Base-by-base conservation (phyloP, 2,797 vertebrate species). In the Acomys russatus region DNA sequence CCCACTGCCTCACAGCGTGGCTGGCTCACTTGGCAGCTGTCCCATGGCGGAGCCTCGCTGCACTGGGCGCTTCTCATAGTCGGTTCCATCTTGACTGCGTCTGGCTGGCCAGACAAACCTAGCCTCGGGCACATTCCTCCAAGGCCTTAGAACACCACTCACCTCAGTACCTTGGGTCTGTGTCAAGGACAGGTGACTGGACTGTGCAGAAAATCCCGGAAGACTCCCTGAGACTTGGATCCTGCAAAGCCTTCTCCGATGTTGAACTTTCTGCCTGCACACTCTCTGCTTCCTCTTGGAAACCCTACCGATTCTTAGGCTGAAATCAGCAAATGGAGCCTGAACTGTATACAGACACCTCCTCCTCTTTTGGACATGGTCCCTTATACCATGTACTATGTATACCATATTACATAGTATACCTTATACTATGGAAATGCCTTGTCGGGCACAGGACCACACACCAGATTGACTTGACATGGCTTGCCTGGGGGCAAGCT, bases 1-100 rank as follows among this genome's bases (percentile, higher is more conserved):
- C 92, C 70, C 78, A 2, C 2, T 0, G 38, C 76, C 22, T 30
- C 33, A 1, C 90, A 91, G 70, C 79, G 77, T 1, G 76, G 96
- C 77, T 97, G 95, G 95, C 92, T 96, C 59, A 6, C 51, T 28
- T 93, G 95, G 96, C 94, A 95, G 61, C 77, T 96, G 94, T 8
- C 44, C 3, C 94, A 94, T 30, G 54, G 49, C 0, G 90, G 88
- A 0, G 64, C 38, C 0, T 9, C 68, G n/a, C 92, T 97, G 86
- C 73, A 91, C 44, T 76, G 89, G 95, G 90, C 92, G 0, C 66
- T 88, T 0, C 0, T 18, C 0, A 44, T 8, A 17, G 88, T 95
- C 0, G 28, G 83, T 49, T 0, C 28, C 18, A 22, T 78, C 76
- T 76, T 96, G 8, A 56, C 51, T 0, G 44, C 1, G 61, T 33